A percentile compares a stretch with the other conserved stretches of the same genome.
These are phyloP conservation scores for Stenoptilia bipunctidactyla DNA, from an alignment of 2,888 invertebrate species.

Conservation along the genomic window DNA sequence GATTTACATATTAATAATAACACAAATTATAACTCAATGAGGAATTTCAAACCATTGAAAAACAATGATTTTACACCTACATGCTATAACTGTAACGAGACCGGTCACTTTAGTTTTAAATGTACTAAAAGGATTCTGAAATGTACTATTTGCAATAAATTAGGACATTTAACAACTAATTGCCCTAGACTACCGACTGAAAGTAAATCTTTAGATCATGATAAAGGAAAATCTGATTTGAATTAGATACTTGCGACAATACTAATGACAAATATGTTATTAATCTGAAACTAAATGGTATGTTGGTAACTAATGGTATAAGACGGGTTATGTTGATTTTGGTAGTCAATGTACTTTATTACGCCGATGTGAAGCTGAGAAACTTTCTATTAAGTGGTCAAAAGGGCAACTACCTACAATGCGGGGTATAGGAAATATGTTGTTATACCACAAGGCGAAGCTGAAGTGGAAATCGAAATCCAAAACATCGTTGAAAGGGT, in stretches of 20 bases:
- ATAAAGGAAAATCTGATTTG: neutral
- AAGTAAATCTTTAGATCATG: neutral
- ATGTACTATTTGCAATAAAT: conserved; percentile 5
- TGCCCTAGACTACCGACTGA: neutral
- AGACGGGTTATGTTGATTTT: conserved; percentile 10
- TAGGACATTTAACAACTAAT: conserved; percentile 5
- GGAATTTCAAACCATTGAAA: neutral
- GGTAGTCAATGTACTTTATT: conserved; percentile 14
- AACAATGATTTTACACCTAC: neutral
- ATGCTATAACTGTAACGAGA: conserved; percentile 7
- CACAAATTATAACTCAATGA: neutral
- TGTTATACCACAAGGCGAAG: conserved; percentile 4
- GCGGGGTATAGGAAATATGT: conserved; percentile 8
- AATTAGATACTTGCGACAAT: neutral
- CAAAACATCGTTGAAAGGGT: too few species aligned
- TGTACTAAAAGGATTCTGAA: conserved; percentile 5
- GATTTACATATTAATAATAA: neutral
- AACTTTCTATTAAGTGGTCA: neutral
- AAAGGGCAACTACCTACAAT: conserved; percentile 5
- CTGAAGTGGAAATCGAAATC: too few species aligned
- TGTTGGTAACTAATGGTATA: too few species aligned
- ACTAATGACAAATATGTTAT: conserved; percentile 10
- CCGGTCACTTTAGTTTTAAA: conserved; percentile 5
- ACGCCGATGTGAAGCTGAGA: neutral
- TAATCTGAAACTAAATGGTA: conserved; percentile 5